A percentile compares a stretch with the other conserved stretches of the same genome.
Evolutionary conservation across 2,888 invertebrate genomes (phyloP).

Genomic region (Steinernema hermaphroditum): DNA sequence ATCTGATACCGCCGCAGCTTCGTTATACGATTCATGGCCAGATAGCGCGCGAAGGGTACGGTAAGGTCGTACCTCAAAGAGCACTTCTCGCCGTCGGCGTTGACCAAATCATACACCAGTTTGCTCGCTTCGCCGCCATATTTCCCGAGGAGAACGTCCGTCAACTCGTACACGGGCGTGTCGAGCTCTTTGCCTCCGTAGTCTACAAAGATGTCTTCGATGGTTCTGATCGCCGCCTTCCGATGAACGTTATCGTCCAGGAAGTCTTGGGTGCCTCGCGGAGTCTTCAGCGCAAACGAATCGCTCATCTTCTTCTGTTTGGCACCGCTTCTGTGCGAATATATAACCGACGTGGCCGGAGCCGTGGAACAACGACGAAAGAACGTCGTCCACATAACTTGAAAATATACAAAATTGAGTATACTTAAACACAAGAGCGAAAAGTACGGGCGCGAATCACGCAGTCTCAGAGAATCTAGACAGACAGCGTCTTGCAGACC

Average conservation of each 20-base stretch:
- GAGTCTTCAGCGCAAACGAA: constrained; percentile 68
- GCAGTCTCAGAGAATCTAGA: too few species aligned
- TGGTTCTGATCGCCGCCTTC: constrained; percentile 74
- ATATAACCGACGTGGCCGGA: constrained; percentile 39
- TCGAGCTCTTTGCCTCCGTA: constrained; percentile 98
- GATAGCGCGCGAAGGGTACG: constrained; percentile 90
- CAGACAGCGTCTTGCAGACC: too few species aligned
- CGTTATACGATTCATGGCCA: constrained; percentile 96
- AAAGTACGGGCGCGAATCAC: too few species aligned
- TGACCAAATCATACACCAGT: constrained; percentile 88
- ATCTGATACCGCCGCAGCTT: constrained; percentile 95
- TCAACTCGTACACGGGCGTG: constrained; percentile 65
- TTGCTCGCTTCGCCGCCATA: constrained; percentile 99
- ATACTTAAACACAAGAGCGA: too few species aligned
- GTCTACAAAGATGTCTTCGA: constrained; percentile 85
- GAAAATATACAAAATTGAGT: neutral
- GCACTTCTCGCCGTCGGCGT: constrained; percentile 95
- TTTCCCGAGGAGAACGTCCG: constrained; percentile 83
- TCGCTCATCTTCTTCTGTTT: constrained; percentile 81
- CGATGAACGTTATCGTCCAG: constrained; percentile 90
- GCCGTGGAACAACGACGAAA: neutral
- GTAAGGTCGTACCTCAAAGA: constrained; percentile 95
- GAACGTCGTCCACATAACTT: constrained; percentile 10
- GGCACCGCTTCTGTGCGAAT: constrained; percentile 67
- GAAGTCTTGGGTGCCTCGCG: constrained; percentile 81